Conservation (phyloP, 2,888 invertebrate genomes). For the Acheta domesticus region DNA sequence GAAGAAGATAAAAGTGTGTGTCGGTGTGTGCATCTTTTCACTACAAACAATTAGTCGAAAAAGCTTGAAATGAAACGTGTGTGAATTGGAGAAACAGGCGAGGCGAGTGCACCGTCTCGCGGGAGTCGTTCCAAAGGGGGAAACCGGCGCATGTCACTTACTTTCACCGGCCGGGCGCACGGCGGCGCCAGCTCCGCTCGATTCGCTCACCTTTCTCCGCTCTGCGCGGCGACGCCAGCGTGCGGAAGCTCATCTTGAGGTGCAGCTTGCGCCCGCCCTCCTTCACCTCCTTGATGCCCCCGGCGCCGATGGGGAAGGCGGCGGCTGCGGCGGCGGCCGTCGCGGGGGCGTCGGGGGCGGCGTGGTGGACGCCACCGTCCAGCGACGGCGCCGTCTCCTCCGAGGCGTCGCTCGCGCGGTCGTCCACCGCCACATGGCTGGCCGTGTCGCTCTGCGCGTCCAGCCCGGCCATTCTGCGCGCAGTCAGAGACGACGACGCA, state of each 20-base stretch:
- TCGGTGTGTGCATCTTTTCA: too few relatives aligned
- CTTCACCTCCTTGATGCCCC: conserved; percentile 18
- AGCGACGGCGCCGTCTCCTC: background rate
- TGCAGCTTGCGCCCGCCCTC: conserved; percentile 31
- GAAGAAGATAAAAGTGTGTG: too few relatives aligned
- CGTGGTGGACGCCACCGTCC: conserved; percentile 4
- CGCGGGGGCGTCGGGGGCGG: background rate
- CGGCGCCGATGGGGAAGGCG: background rate
- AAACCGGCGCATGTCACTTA: too few relatives aligned
- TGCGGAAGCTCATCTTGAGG: conserved; percentile 36
- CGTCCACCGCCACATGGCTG: conserved; percentile 22
- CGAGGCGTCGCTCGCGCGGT: conserved; percentile 26
- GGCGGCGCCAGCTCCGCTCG: background rate
- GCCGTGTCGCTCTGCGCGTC: background rate
- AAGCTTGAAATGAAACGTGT: too few relatives aligned
- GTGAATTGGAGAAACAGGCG: too few relatives aligned
- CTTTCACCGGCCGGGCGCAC: too few relatives aligned
- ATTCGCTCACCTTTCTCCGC: conserved; percentile 30
- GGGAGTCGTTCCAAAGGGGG: too few relatives aligned
- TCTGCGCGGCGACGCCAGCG: conserved; percentile 33
- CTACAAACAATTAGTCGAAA: too few relatives aligned
- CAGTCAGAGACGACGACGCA: background rate
- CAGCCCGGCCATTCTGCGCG: conserved; percentile 20
- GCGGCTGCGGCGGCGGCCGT: background rate
- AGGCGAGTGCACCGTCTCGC: too few relatives aligned